Conservation (phyloP, 2,797 vertebrate species). For the Columba guinea region DNA sequence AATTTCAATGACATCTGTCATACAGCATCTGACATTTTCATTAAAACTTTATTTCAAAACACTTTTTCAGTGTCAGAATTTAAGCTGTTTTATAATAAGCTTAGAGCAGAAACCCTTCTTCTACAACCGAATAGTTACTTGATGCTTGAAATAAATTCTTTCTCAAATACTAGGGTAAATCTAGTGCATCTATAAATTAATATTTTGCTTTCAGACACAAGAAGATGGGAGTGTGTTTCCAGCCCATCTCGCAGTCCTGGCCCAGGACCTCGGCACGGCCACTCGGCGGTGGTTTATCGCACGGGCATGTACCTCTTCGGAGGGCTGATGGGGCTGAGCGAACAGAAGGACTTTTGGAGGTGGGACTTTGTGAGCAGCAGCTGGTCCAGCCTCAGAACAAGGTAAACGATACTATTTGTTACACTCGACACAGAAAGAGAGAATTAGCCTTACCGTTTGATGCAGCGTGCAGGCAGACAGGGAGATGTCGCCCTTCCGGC, state of each 20-base stretch:
- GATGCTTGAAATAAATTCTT: neutral
- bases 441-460: neutral
- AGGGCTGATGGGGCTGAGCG: conserved; percentile 82
- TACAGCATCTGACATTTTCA: conserved; percentile 40
- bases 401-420: conserved; percentile 64
- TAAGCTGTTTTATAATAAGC: neutral
- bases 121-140: neutral
- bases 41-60: conserved; percentile 30
- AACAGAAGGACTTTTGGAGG: conserved; percentile 89
- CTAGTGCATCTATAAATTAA: neutral
- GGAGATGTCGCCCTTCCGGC: neutral
- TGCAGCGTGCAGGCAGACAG: accelerated
- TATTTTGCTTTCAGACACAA: conserved; percentile 74
- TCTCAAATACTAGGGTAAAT: neutral
- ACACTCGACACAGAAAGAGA: neutral
- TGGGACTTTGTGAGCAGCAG: conserved; percentile 78
- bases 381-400: conserved; percentile 83
- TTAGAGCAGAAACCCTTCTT: neutral
- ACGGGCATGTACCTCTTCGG: conserved; percentile 86
- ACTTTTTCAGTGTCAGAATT: neutral
- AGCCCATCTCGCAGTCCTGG: conserved; percentile 23
- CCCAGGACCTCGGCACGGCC: conserved; percentile 86
- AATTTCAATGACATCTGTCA: conserved; percentile 18
- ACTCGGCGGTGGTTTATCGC: conserved; percentile 78
- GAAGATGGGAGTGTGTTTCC: conserved; percentile 76